Conservation (phyloP, 2,888 invertebrate genomes). For the Harpagoxenus sublaevis region DNA sequence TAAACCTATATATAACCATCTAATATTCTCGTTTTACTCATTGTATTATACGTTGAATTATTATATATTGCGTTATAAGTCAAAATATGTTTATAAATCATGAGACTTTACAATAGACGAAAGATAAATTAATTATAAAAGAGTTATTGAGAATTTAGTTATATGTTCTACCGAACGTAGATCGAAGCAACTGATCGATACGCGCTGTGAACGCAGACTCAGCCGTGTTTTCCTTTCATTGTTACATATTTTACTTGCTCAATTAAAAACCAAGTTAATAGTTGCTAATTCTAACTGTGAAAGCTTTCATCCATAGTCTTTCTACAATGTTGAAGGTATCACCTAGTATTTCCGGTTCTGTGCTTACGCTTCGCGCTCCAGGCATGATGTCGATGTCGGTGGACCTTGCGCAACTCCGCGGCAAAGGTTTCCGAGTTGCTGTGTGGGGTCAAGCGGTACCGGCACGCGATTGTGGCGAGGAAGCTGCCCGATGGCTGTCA, state of each 20-base stretch:
- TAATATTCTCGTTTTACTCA: too few species aligned
- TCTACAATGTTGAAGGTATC: constrained; percentile 80
- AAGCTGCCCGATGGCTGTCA: constrained; percentile 92
- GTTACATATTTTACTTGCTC: not conserved
- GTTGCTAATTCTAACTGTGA: not conserved
- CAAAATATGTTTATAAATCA: not conserved
- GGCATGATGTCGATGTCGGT: constrained; percentile 88
- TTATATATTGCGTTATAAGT: not conserved
- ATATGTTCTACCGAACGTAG: constrained; percentile 13
- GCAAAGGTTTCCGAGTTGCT: constrained; percentile 85
- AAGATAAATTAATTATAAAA: not conserved
- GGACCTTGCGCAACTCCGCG: constrained; percentile 86
- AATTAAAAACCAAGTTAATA: constrained; percentile 1
- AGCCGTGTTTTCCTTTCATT: constrained; percentile 47
- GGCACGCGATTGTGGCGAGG: constrained; percentile 91
- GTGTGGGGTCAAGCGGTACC: constrained; percentile 88
- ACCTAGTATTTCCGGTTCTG: constrained; percentile 87
- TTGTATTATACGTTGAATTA: not conserved
- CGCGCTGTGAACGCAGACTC: constrained; percentile 52
- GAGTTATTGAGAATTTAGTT: not conserved
- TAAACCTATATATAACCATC: not conserved
- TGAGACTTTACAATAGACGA: not conserved
- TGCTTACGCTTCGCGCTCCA: constrained; percentile 87
- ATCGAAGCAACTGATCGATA: constrained; percentile 57
- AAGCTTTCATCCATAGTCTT: constrained; percentile 1